These are phyloP conservation scores for Agrypnia vestita DNA, from an alignment of 1,140 invertebrate genomes.

Conservation along the genomic window DNA sequence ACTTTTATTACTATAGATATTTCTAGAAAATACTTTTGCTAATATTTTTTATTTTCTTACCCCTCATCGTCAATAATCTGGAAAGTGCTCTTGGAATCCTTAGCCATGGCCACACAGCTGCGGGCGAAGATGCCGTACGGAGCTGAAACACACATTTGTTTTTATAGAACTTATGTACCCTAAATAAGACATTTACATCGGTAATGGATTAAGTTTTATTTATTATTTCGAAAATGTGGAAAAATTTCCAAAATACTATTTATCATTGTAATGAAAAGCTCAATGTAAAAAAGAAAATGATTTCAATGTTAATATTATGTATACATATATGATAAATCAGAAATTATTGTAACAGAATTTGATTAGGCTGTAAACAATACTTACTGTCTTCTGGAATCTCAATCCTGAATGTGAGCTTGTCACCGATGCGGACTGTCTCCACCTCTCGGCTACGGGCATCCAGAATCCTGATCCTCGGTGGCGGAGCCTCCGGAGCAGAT, in stretches of 20 bases:
- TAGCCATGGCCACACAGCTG: conserved; percentile 96
- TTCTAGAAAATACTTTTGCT: too few species aligned
- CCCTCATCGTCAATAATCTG: conserved; percentile 96
- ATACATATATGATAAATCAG: too few species aligned
- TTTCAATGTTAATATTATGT: too few species aligned
- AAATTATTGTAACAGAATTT: too few species aligned
- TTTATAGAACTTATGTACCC: background rate
- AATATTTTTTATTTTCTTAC: conserved; percentile 69
- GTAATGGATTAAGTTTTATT: too few species aligned
- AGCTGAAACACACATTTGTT: conserved; percentile 77
- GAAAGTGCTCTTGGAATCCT: conserved; percentile 96
- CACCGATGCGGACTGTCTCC: conserved; percentile 94
- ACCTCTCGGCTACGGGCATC: conserved; percentile 90
- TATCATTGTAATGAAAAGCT: too few species aligned
- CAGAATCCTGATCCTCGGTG: conserved; percentile 93
- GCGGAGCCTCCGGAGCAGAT: conserved; percentile 93
- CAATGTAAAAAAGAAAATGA: too few species aligned
- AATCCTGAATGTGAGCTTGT: conserved; percentile 95
- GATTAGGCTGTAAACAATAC: conserved; percentile 63
- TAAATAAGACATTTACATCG: background rate
- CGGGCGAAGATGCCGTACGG: conserved; percentile 96
- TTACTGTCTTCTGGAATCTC: conserved; percentile 96
- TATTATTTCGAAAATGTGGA: too few species aligned
- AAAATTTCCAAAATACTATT: too few species aligned
- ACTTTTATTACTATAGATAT: too few species aligned